Evolutionary conservation across 2,797 vertebrate genomes (phyloP).

Genomic region (Sarcoramphus papa): DNA sequence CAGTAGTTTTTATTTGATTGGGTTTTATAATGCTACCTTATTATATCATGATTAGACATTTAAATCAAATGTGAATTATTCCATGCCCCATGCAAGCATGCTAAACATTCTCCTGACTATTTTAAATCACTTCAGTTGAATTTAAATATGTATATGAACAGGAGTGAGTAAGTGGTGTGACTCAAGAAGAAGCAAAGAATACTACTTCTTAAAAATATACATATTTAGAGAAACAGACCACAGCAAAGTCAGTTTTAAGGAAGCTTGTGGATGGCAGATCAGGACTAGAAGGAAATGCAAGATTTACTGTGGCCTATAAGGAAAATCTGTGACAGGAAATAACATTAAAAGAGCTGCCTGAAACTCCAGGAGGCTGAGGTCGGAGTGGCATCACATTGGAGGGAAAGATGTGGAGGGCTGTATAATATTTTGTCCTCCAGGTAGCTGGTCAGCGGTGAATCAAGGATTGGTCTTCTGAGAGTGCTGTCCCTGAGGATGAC

Average conservation of each 20-base stretch:
- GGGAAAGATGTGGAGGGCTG: neutral
- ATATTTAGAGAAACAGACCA: neutral
- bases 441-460: neutral
- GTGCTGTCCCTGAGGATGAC: neutral
- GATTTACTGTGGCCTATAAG: neutral
- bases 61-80: neutral
- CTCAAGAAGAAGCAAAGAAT: neutral
- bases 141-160: neutral
- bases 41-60: neutral
- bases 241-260: neutral
- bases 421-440: neutral
- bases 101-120: neutral
- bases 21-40: neutral
- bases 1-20: neutral
- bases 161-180: neutral
- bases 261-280: neutral
- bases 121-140: neutral
- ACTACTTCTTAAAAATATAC: neutral
- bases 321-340: neutral
- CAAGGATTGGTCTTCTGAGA: neutral
- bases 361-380: neutral
- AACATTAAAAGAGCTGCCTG: neutral
- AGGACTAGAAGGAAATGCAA: neutral
- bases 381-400: neutral
- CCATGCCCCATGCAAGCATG: neutral